A percentile compares a stretch with the other conserved stretches of the same genome.
Conservation (phyloP, 2,888 invertebrate genomes). For the Drosophila austrosaltans region DNA sequence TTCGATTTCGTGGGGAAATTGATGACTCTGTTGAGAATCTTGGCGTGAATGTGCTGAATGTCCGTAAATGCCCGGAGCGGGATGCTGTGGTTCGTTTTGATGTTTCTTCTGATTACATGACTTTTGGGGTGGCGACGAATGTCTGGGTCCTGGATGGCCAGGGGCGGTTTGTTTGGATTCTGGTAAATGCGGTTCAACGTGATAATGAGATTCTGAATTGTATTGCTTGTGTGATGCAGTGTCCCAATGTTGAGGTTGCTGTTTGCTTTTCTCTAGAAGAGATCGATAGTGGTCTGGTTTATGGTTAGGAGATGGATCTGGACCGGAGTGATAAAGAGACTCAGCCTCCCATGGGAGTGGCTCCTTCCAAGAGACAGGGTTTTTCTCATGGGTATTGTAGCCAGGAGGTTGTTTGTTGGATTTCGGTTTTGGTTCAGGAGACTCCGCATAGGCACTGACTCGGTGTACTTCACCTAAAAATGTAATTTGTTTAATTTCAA, state of each 20-base stretch:
- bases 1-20: constrained; percentile 19
- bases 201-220: neutral
- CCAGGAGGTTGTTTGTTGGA: constrained; percentile 6
- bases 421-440: constrained; percentile 25
- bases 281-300: constrained; percentile 14
- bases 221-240: neutral
- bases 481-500: neutral
- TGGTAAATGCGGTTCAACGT: neutral
- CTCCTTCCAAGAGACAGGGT: constrained; percentile 43
- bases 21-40: neutral
- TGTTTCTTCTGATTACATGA: neutral
- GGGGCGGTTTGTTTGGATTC: neutral
- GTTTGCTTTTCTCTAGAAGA: neutral
- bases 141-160: neutral
- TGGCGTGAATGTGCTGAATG: neutral
- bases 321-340: constrained; percentile 27
- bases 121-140: constrained; percentile 12
- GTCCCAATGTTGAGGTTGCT: neutral
- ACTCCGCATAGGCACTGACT: constrained; percentile 36
- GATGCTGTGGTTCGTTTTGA: constrained; percentile 11
- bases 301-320: constrained; percentile 5
- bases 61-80: neutral
- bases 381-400: neutral
- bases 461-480: constrained; percentile 30
- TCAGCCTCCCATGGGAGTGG: constrained; percentile 59